These are phyloP conservation scores for Microchirus variegatus DNA, from an alignment of 2,797 vertebrate genomes.

Conservation along the genomic window DNA sequence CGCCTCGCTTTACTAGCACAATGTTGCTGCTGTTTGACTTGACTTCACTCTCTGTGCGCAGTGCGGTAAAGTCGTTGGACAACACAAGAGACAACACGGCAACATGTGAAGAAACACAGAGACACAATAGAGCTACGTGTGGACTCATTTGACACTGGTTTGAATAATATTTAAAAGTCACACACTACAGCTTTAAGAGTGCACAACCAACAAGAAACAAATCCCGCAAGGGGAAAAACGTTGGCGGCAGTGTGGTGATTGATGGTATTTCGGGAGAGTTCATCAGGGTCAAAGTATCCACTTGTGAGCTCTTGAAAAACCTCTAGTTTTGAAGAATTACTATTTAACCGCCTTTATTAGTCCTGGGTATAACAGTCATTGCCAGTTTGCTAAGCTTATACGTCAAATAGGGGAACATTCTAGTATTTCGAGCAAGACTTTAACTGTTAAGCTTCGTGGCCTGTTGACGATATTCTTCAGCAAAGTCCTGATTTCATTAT, in stretches of 20 bases:
- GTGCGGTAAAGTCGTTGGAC: too few relatives aligned
- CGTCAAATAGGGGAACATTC: conserved; percentile 34
- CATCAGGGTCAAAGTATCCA: conserved; percentile 63
- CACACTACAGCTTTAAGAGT: conserved; percentile 3
- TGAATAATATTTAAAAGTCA: too few relatives aligned
- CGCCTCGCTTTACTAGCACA: too few relatives aligned
- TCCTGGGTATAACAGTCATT: conserved; percentile 38
- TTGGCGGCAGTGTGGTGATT: conserved; percentile 53
- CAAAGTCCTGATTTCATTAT: conserved; percentile 19
- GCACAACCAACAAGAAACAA: conserved; percentile 43
- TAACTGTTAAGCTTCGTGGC: conserved; percentile 33
- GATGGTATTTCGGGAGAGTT: conserved; percentile 62
- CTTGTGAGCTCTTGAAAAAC: conserved; percentile 57
- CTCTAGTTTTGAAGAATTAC: conserved; percentile 51
- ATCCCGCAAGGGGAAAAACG: conserved; percentile 45
- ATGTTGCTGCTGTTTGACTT: too few relatives aligned
- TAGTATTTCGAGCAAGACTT: conserved; percentile 27
- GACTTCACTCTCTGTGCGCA: too few relatives aligned
- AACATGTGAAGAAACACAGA: too few relatives aligned
- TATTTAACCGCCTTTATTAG: conserved; percentile 57
- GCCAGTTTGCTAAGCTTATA: conserved; percentile 48
- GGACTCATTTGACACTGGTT: too few relatives aligned
- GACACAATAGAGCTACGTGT: too few relatives aligned
- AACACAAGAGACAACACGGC: too few relatives aligned
- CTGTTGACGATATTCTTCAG: conserved; percentile 31